A percentile compares a stretch with the other conserved stretches of the same genome.
Evolutionary conservation across 2,888 invertebrate genomes (phyloP).

Genomic region (Cheilosia soror): DNA sequence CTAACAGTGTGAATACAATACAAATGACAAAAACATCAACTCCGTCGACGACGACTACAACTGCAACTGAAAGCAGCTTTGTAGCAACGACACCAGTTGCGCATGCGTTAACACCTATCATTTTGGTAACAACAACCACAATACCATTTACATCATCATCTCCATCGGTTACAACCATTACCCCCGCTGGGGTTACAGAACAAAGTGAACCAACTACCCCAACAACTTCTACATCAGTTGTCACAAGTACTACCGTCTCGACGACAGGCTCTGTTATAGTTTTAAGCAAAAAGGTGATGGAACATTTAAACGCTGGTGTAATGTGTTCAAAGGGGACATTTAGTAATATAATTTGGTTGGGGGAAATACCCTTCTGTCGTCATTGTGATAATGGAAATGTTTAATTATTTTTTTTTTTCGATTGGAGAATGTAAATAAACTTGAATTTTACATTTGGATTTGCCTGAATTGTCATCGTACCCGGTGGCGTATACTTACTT

Average conservation of each 20-base stretch:
- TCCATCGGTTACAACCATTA: slow-evolving; percentile 63
- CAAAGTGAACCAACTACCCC: slow-evolving; percentile 61
- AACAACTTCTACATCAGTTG: slow-evolving; percentile 65
- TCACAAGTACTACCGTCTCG: slow-evolving; percentile 62
- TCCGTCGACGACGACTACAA: slow-evolving; percentile 41
- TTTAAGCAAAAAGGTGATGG: slow-evolving; percentile 69
- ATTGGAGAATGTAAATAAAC: no score
- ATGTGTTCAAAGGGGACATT: slow-evolving; percentile 5
- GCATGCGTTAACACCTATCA: slow-evolving; percentile 56
- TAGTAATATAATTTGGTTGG: background rate
- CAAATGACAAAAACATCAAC: slow-evolving; percentile 64
- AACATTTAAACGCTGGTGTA: slow-evolving; percentile 28
- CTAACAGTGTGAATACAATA: slow-evolving; percentile 67
- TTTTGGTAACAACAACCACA: slow-evolving; percentile 63
- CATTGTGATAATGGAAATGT: slow-evolving; percentile 55
- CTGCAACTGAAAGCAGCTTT: slow-evolving; percentile 52
- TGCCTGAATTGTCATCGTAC: no score
- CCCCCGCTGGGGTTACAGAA: slow-evolving; percentile 64
- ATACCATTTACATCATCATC: slow-evolving; percentile 63
- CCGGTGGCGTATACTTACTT: no score
- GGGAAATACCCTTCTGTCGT: background rate
- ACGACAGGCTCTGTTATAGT: slow-evolving; percentile 60
- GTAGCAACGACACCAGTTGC: slow-evolving; percentile 51
- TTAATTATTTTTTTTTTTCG: background rate
- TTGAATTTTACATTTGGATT: background rate